Conservation (phyloP, 2,888 invertebrate species). For the Pachliopta kotzebuea region DNA sequence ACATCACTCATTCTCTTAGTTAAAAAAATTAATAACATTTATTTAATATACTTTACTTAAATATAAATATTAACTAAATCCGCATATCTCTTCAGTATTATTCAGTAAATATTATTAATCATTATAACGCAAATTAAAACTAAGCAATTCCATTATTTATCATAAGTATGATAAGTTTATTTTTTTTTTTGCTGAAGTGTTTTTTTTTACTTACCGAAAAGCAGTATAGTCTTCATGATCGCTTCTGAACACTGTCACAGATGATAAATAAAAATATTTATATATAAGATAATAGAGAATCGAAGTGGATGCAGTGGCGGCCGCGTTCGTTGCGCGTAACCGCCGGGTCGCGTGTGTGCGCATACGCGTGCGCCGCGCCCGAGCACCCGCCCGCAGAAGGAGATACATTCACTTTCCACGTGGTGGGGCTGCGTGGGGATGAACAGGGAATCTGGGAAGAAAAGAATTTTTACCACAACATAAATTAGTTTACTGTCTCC, state of each 20-base stretch:
- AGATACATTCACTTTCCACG: conserved; percentile 74
- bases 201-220: conserved; percentile 59
- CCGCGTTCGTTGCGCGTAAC: conserved; percentile 66
- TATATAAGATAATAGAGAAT: conserved; percentile 43
- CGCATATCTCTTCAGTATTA: too few species aligned
- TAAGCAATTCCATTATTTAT: too few species aligned
- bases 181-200: too few species aligned
- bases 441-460: conserved; percentile 61
- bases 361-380: conserved; percentile 45
- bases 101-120: too few species aligned
- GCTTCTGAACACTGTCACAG: conserved; percentile 61
- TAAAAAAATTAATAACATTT: neutral
- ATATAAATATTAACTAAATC: too few species aligned
- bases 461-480: conserved; percentile 73
- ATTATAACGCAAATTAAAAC: too few species aligned
- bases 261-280: conserved; percentile 37
- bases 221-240: conserved; percentile 62
- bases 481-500: too few species aligned
- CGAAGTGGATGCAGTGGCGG: conserved; percentile 37
- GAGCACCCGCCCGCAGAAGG: conserved; percentile 40
- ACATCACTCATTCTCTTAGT: neutral
- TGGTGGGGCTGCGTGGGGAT: conserved; percentile 62
- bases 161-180: too few species aligned
- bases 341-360: conserved; percentile 66
- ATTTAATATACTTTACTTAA: too few species aligned